These are phyloP conservation scores for Anguilla pacifica DNA, from an alignment of 2,797 vertebrate genomes.

Conservation along the genomic window DNA sequence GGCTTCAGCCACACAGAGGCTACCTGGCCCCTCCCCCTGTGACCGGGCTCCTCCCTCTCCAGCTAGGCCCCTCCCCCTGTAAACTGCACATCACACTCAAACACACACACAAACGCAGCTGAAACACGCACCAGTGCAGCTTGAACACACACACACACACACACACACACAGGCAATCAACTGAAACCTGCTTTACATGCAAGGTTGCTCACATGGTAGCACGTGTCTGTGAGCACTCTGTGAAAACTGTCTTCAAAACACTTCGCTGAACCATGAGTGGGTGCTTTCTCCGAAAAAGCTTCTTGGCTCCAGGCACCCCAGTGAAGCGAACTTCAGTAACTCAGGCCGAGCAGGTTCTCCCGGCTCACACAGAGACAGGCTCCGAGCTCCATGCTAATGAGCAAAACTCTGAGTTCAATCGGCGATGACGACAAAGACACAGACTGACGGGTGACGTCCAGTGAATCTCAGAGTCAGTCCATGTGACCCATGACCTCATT, in stretches of 20 bases:
- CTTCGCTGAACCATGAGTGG: no score
- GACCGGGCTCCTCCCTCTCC: no score
- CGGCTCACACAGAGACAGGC: neutral
- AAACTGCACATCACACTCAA: neutral
- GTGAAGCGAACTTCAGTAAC: no score
- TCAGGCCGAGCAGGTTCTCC: no score
- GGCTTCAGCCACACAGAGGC: neutral
- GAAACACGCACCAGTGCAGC: no score
- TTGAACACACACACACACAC: neutral
- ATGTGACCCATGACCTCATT: neutral
- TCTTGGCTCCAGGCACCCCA: no score
- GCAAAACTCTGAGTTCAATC: neutral
- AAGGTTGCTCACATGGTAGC: no score
- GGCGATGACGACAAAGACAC: neutral
- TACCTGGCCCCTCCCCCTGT: no score
- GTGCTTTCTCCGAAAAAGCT: no score
- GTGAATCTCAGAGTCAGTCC: neutral
- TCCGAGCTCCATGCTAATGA: neutral
- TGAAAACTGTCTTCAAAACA: no score
- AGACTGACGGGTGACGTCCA: neutral
- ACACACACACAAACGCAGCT: neutral
- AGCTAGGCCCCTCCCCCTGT: no score
- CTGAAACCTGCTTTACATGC: neutral
- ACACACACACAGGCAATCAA: neutral
- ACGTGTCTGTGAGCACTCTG: no score